phyloP scores from a whole-genome alignment of 2,888 invertebrate species.

The Drosophila silvestris region DNA sequence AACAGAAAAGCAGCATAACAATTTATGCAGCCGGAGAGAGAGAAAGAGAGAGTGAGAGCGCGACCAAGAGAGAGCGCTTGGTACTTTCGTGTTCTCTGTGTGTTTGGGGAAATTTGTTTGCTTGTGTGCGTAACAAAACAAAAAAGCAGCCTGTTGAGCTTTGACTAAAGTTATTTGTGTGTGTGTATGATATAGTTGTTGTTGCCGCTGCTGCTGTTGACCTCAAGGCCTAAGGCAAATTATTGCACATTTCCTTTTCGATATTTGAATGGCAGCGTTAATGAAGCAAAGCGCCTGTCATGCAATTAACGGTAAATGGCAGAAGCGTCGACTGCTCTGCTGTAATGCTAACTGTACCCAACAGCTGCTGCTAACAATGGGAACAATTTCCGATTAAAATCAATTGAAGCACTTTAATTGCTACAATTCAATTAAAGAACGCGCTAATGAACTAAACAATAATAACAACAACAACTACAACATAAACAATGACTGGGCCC shows the following conservation, averaged over 20 bases:
- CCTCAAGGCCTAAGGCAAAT: constrained; percentile 64
- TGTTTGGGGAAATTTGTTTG: constrained; percentile 66
- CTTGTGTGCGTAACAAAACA: constrained; percentile 24
- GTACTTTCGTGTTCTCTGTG: constrained; percentile 46
- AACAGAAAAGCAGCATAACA: constrained; percentile 32
- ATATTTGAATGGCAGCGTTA: constrained; percentile 68
- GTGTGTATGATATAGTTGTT: constrained; percentile 14
- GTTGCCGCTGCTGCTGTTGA: constrained; percentile 36
- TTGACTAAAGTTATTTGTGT: constrained; percentile 19
- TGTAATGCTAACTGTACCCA: constrained; percentile 54
- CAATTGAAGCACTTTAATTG: constrained; percentile 83
- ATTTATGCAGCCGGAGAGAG: constrained; percentile 41
- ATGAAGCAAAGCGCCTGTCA: constrained; percentile 67
- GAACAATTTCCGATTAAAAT: constrained; percentile 80
- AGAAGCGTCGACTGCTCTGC: constrained; percentile 34
- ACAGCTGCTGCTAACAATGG: constrained; percentile 68
- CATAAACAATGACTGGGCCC: constrained; percentile 37
- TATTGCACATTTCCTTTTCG: constrained; percentile 76
- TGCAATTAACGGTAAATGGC: constrained; percentile 56
- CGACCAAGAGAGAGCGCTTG: constrained; percentile 11
- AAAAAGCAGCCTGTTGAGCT: constrained; percentile 76
- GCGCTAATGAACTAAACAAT: constrained; percentile 64
- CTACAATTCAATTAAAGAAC: constrained; percentile 81
- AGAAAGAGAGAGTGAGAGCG: constrained; percentile 10
- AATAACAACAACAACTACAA: constrained; percentile 16